Base-by-base conservation (phyloP, 2,888 invertebrate species). In the Cistogaster globosa region DNA sequence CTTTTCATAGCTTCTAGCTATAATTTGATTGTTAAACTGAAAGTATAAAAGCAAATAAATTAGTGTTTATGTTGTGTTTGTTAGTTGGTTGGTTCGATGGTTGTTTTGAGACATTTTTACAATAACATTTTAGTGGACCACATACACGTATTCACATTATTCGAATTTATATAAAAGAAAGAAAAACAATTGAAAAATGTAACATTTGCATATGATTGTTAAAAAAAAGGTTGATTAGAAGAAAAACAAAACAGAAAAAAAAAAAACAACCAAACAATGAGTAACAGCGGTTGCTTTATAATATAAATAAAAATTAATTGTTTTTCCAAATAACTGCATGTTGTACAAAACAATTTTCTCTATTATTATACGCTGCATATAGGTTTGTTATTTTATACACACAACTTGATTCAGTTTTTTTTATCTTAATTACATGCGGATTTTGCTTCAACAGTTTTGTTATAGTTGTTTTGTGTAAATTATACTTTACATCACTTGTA, bases 241-340 rank as follows among this genome's bases (percentile, higher is more conserved):
- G 20, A 32, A n/a, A n/a, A n/a, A 48, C 63, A 68, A 7, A 58
- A 76, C 11, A 18, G 6, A 62, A 68, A 68, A 63, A 42, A 65
- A 62, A 67, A 48, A 68, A 68, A 63, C 45, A 65, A 67, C n/a
- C 32, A 45, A 75, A 71, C 81, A 69, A 75, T 38, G 36, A 63
- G 18, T 48, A 76, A 74, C 75, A 76, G 65, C 79, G 63, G 38
- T 55, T 26, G 62, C 60, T 57, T 22, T 22, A 48, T 74, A 26
- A 60, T 69, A 60, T 78, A 85, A 82, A 79, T 75, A 79, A 79
- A 45, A 69, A 75, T 82, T 85, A 85, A 85, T 85, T 85, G 82
- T 82, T 85, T 85, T 85, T 36, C 65, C 36, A 75, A 78, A 71
- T 77, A 75, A 71, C 65, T 82, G 55, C 65, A 18, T 32, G 14